phyloP scores from a whole-genome alignment of 2,797 vertebrate species.

The Luscinia luscinia region DNA sequence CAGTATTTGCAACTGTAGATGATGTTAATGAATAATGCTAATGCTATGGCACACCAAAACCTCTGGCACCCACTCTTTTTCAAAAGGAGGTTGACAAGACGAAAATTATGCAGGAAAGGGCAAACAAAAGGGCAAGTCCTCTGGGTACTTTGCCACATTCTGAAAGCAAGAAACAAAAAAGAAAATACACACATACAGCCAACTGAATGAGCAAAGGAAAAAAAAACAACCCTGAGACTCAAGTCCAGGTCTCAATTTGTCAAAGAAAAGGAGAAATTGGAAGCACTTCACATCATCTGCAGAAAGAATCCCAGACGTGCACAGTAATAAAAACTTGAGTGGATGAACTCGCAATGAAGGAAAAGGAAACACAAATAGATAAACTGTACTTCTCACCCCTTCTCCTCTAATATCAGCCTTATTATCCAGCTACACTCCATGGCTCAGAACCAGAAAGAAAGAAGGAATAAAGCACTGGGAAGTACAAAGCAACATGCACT shows the following conservation, averaged over 20 bases:
- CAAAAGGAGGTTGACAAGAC: not conserved
- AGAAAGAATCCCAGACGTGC: not conserved
- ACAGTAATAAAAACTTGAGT: not conserved
- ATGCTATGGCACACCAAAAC: not conserved
- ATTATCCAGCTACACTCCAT: not conserved
- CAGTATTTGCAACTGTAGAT: not conserved
- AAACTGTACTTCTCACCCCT: not conserved
- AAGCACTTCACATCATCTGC: not conserved
- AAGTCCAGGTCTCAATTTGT: not conserved
- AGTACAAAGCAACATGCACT: not conserved
- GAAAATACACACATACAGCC: not conserved
- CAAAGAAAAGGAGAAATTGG: not conserved
- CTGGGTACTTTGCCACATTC: not conserved
- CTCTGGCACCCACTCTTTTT: not conserved
- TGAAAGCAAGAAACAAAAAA: not conserved
- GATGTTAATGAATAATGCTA: not conserved
- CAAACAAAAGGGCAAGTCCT: not conserved
- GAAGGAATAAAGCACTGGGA: not conserved
- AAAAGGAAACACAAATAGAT: not conserved
- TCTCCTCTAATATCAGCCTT: not conserved
- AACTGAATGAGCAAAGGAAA: not conserved
- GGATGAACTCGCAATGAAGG: not conserved
- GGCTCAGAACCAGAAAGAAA: not conserved
- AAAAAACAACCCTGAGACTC: not conserved
- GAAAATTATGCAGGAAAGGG: not conserved